Conservation (phyloP, 2,797 vertebrate genomes). For the Picus viridis region DNA sequence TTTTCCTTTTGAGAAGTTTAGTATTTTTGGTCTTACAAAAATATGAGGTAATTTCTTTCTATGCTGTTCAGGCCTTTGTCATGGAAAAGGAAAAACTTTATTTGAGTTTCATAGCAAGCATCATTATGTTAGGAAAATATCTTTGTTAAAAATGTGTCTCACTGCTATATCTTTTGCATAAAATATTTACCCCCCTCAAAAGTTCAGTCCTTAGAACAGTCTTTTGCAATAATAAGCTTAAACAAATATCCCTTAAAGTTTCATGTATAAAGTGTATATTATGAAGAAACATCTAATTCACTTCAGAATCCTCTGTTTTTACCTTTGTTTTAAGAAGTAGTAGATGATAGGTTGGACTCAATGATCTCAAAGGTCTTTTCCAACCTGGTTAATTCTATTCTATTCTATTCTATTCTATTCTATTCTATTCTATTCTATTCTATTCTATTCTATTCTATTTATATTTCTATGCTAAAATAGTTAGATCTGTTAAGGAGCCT, state of each 20-base stretch:
- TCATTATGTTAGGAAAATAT: not conserved
- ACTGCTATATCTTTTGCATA: not conserved
- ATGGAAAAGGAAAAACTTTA: not conserved
- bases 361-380: too few relatives aligned
- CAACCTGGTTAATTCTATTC: too few relatives aligned
- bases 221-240: not conserved
- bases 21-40: not conserved
- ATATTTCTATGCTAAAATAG: not conserved
- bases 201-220: not conserved
- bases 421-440: too few relatives aligned
- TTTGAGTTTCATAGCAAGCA: not conserved
- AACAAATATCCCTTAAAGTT: not conserved
- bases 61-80: not conserved
- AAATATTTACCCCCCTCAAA: not conserved
- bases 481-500: not conserved
- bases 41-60: not conserved
- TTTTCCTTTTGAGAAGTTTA: not conserved
- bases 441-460: not conserved
- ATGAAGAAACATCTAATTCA: not conserved
- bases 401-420: too few relatives aligned
- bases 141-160: not conserved
- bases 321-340: not conserved
- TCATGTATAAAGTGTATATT: not conserved
- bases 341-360: too few relatives aligned
- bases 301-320: not conserved